Percentiles rank a stretch among this genome's conserved stretches.
phyloP scores from a whole-genome alignment of 2,888 invertebrate species.

The Salticus scenicus region DNA sequence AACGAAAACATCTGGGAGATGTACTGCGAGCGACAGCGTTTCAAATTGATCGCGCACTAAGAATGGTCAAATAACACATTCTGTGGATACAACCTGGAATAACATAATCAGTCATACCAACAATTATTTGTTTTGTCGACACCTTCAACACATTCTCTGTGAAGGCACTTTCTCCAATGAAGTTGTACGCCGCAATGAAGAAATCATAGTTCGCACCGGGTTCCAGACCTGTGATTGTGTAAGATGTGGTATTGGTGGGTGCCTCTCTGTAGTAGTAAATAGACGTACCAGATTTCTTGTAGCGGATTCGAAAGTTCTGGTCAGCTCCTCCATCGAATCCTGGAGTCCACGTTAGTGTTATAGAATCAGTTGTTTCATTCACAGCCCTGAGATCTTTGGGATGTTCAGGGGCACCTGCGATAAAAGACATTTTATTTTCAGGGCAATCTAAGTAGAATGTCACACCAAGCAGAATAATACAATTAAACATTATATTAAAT shows the following conservation, averaged over 20 bases:
- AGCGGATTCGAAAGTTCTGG: constrained; percentile 87
- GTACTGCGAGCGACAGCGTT: too few relatives aligned
- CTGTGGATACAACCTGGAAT: too few relatives aligned
- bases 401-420: constrained; percentile 76
- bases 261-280: constrained; percentile 84
- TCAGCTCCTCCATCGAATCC: constrained; percentile 94
- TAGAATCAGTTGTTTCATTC: constrained; percentile 91
- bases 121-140: constrained; percentile 27
- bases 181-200: constrained; percentile 92
- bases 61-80: too few relatives aligned
- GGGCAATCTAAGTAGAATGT: too few relatives aligned
- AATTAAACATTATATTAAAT: too few relatives aligned
- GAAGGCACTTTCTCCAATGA: constrained; percentile 89
- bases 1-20: too few relatives aligned
- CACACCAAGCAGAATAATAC: too few relatives aligned
- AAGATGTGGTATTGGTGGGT: constrained; percentile 81
- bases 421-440: not conserved
- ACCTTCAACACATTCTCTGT: constrained; percentile 84
- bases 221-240: constrained; percentile 84
- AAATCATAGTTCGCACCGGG: constrained; percentile 91
- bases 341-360: constrained; percentile 88
- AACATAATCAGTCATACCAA: too few relatives aligned
- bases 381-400: constrained; percentile 79
- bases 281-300: constrained; percentile 76
- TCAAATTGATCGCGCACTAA: too few relatives aligned